A percentile compares a stretch with the other conserved stretches of the same genome.
Conservation (phyloP, 2,797 vertebrate genomes). For the Lithobates pipiens region DNA sequence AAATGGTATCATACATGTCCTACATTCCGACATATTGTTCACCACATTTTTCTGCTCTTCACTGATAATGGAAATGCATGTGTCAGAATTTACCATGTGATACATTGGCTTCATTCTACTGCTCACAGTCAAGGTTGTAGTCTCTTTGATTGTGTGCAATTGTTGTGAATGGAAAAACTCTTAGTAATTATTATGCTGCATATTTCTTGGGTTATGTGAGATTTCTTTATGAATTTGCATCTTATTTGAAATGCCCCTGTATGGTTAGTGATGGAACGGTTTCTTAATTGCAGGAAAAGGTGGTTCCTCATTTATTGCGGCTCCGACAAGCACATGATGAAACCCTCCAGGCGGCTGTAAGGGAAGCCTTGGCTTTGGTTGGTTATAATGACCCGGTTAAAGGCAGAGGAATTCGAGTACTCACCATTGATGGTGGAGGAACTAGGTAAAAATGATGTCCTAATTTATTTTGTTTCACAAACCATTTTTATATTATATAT, state of each 20-base stretch:
- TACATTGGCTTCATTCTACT: too few relatives aligned
- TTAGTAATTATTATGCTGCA: background rate
- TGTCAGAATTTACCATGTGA: too few relatives aligned
- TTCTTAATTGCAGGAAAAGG: conserved; percentile 82
- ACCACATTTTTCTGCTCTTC: too few relatives aligned
- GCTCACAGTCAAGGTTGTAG: too few relatives aligned
- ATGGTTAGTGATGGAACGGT: background rate
- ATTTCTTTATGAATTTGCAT: background rate
- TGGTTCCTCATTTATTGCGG: conserved; percentile 88
- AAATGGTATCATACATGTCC: too few relatives aligned
- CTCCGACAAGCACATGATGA: conserved; percentile 87
- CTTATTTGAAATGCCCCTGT: background rate
- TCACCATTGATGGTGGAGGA: conserved; percentile 94
- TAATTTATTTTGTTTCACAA: background rate
- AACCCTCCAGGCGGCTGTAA: conserved; percentile 87
- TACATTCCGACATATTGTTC: too few relatives aligned
- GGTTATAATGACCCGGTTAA: conserved; percentile 90
- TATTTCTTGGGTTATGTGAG: background rate
- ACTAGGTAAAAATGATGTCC: conserved; percentile 80
- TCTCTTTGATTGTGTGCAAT: too few relatives aligned
- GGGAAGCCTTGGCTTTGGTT: conserved; percentile 89
- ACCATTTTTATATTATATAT: background rate
- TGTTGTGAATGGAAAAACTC: too few relatives aligned
- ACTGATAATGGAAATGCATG: too few relatives aligned
- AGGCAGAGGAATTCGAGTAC: conserved; percentile 88